Evolutionary conservation across 1,140 invertebrate genomes (phyloP), one percentile per base, ranked within the genome.

Genomic region (Drosophila burlai): DNA sequence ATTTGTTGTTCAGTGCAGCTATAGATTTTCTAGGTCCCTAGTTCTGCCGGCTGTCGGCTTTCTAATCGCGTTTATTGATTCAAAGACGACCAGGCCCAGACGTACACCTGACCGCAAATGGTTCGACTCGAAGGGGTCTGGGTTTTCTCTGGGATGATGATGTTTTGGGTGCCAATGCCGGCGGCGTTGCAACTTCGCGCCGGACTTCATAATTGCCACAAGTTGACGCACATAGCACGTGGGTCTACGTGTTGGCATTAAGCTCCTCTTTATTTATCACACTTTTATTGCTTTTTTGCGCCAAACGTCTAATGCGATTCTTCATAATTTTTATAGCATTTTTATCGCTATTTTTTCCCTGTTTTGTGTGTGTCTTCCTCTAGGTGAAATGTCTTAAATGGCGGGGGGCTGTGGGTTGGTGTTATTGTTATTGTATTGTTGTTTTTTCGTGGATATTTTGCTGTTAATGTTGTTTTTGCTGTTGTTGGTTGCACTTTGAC

Each of bases 191-290:
- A 81, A 77, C 57, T 83, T 67, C 38, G 68, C 71, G 64, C 67
- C 75, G 83, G 76, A 86, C 80, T 83, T 86, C 81, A 86, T 86
- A 90, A 89, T 90, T 89, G 84, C 85, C 78, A 72, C 85, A 75
- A 66, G 69, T 89, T 90, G 84, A 89, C 81, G 85, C 85, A 84
- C 81, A 79, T 84, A 66, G 81, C 84, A 90, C 84, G 84, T 87
- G 80, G 69, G 49, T 66, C 77, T 87, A 87, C 84, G 84, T 89
- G 84, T 76, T 67, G 63, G 77, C 47, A 68, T 81, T 85, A 74
- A 47, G 59, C 67, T 58, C 26, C 29, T 52, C 34, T 64, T 76
- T 71, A 80, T 90, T 87, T 89, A 87, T 87, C 84, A 89, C 85
- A 79, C 43, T 79, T 80, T 79, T 79, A 80, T 80, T 47, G 76